Percentiles rank a stretch among this genome's conserved stretches.
Conservation (phyloP, 2,113 vertebrate genomes). For the Pristiophorus japonicus region DNA sequence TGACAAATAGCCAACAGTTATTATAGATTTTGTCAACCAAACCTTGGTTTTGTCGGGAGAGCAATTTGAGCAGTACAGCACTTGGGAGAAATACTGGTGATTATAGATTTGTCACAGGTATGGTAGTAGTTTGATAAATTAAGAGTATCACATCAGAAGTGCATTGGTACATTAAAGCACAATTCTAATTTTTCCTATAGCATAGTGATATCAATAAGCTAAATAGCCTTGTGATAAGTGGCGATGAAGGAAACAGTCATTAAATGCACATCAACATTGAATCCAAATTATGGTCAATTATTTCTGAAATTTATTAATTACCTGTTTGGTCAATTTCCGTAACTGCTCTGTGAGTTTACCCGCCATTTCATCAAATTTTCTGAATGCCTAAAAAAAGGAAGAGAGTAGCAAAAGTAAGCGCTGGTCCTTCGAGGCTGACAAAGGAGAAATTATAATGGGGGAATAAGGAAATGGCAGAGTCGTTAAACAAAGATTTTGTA, state of each 20-base stretch:
- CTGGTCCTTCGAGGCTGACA: too few species aligned
- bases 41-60: neutral
- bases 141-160: neutral
- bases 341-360: constrained; percentile 75
- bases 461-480: too few species aligned
- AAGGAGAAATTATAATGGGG: too few species aligned
- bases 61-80: neutral
- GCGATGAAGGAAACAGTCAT: neutral
- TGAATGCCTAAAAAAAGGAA: constrained; percentile 62
- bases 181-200: neutral
- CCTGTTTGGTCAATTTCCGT: constrained; percentile 75
- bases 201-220: neutral
- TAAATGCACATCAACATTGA: neutral
- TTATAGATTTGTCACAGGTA: neutral
- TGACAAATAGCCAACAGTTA: neutral
- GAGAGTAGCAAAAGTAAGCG: too few species aligned
- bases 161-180: neutral
- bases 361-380: constrained; percentile 81
- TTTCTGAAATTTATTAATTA: constrained; percentile 39
- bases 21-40: neutral
- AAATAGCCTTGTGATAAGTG: neutral
- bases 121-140: neutral
- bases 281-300: neutral
- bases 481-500: too few species aligned
- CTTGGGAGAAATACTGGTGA: neutral